Evolutionary conservation across 2,888 invertebrate species (phyloP).

Genomic region (Platycheirus albimanus): DNA sequence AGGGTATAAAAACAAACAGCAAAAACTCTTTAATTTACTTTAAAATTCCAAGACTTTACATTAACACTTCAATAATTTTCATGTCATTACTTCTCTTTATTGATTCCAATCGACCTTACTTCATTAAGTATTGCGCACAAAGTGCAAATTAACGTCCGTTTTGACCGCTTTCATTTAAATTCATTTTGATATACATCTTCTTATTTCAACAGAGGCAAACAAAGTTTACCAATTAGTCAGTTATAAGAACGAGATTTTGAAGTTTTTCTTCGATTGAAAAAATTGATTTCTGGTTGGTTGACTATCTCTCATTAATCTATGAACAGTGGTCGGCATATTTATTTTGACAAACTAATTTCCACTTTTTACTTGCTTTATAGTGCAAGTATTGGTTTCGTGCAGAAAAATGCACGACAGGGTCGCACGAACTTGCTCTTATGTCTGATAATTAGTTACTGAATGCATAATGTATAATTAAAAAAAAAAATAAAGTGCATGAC

Average conservation of each 20-base stretch:
- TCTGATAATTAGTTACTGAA: too few species aligned
- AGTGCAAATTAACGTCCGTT: not conserved
- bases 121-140: slow-evolving; percentile 29
- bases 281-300: slow-evolving; percentile 23
- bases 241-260: slow-evolving; percentile 15
- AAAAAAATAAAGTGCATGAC: too few species aligned
- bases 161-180: slow-evolving; percentile 6
- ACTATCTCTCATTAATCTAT: too few species aligned
- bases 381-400: too few species aligned
- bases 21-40: not conserved
- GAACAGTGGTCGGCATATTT: too few species aligned
- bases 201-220: not conserved
- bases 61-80: slow-evolving; percentile 1
- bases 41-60: too few species aligned
- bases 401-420: too few species aligned
- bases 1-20: too few species aligned
- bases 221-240: slow-evolving; percentile 59
- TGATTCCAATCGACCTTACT: slow-evolving; percentile 18
- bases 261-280: slow-evolving; percentile 1
- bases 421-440: too few species aligned
- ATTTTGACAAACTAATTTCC: too few species aligned
- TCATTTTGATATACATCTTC: not conserved
- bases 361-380: too few species aligned
- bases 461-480: too few species aligned
- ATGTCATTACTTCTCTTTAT: slow-evolving; percentile 3